A percentile compares a stretch with the other conserved stretches of the same genome.
Evolutionary conservation across 2,888 invertebrate genomes (phyloP).

Genomic region (Nomada hirtipes): DNA sequence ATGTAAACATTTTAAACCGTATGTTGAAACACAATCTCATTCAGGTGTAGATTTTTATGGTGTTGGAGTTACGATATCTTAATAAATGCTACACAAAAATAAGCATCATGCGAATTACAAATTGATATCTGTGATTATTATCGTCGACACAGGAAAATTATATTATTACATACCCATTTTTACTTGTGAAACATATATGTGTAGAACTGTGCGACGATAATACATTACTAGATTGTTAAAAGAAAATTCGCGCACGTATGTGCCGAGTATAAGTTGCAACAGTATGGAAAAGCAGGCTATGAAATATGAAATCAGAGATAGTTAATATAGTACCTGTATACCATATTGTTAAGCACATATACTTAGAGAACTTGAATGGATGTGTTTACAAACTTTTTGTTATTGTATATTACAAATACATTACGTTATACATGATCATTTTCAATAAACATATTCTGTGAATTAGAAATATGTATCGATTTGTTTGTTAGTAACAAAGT

Average conservation of each 20-base stretch:
- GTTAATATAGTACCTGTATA: conserved; percentile 25
- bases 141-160: conserved; percentile 57
- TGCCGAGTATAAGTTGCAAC: conserved; percentile 45
- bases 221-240: conserved; percentile 58
- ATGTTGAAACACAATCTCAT: conserved; percentile 51
- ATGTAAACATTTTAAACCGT: conserved; percentile 43
- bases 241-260: conserved; percentile 55
- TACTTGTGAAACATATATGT: conserved; percentile 43
- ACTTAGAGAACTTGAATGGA: conserved; percentile 58
- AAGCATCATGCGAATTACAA: conserved; percentile 53
- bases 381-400: conserved; percentile 69
- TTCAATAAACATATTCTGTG: conserved; percentile 71
- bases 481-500: conserved; percentile 25
- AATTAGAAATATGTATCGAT: conserved; percentile 47
- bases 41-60: conserved; percentile 38
- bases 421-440: conserved; percentile 71
- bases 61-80: conserved; percentile 32
- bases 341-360: conserved; percentile 46
- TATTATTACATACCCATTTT: conserved; percentile 41
- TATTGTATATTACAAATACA: conserved; percentile 69
- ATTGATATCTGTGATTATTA: conserved; percentile 65
- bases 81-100: conserved; percentile 19
- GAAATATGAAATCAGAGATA: conserved; percentile 39
- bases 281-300: conserved; percentile 37
- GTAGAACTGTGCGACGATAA: conserved; percentile 62